Percentiles rank a stretch among this genome's conserved stretches.
These are phyloP conservation scores for Gymnosoma rotundatum DNA, from an alignment of 2,888 invertebrate species.

Conservation along the genomic window DNA sequence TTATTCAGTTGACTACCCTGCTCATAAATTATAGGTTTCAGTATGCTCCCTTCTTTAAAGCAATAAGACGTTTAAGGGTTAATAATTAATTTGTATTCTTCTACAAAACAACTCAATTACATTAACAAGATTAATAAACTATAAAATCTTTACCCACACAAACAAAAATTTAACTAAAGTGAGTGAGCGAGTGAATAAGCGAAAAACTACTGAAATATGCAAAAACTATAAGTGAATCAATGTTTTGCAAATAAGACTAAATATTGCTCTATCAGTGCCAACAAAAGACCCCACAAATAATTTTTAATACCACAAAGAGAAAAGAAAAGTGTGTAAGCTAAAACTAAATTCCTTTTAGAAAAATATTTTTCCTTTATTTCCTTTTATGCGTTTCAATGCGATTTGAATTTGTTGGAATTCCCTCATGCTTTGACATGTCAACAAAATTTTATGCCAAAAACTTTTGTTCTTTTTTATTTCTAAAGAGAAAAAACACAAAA, in stretches of 20 bases:
- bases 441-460: slow-evolving; percentile 67
- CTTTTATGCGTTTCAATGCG: slow-evolving; percentile 41
- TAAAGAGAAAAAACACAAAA: neutral
- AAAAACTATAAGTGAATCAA: slow-evolving; percentile 45
- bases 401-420: slow-evolving; percentile 24
- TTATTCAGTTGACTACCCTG: no score
- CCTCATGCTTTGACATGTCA: slow-evolving; percentile 56
- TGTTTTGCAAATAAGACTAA: slow-evolving; percentile 14
- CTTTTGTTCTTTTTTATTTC: slow-evolving; percentile 27
- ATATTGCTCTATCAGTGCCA: slow-evolving; percentile 22
- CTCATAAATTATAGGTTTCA: no score
- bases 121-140: slow-evolving; percentile 74
- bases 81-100: slow-evolving; percentile 43
- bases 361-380: slow-evolving; percentile 35
- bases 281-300: slow-evolving; percentile 29
- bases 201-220: slow-evolving; percentile 29
- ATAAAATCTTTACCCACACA: slow-evolving; percentile 3
- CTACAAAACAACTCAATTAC: slow-evolving; percentile 75
- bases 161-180: neutral
- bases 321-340: neutral
- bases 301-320: slow-evolving; percentile 2
- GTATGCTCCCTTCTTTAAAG: no score
- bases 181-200: slow-evolving; percentile 1
- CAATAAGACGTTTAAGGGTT: neutral
- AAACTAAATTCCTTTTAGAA: neutral